These are phyloP conservation scores for Oenanthe melanoleuca DNA, from an alignment of 2,113 vertebrate genomes.

Conservation along the genomic window DNA sequence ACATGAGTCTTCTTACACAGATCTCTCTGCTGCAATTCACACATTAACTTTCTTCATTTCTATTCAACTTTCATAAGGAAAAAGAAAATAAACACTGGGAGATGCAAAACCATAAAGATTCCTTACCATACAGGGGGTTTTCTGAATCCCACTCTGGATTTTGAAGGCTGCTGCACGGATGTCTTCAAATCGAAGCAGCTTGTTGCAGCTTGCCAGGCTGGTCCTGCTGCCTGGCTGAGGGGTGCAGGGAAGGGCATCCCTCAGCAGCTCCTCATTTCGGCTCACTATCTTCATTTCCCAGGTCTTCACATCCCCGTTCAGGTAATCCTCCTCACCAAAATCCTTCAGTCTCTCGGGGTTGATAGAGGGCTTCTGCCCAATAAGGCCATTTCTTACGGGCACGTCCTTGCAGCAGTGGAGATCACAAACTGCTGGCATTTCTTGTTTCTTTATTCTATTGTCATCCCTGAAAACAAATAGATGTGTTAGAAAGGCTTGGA, in stretches of 20 bases:
- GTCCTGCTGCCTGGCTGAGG: slow-evolving; percentile 57
- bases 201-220: slow-evolving; percentile 57
- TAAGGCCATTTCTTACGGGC: slow-evolving; percentile 66
- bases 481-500: not conserved
- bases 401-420: slow-evolving; percentile 51
- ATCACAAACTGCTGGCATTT: slow-evolving; percentile 15
- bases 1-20: not conserved
- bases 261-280: slow-evolving; percentile 70
- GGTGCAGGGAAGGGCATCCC: slow-evolving; percentile 70
- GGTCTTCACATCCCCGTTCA: slow-evolving; percentile 82
- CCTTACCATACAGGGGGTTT: slow-evolving; percentile 88
- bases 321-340: slow-evolving; percentile 87
- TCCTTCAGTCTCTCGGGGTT: slow-evolving; percentile 87
- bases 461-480: slow-evolving; percentile 71
- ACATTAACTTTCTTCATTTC: not conserved
- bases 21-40: not conserved
- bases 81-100: not conserved
- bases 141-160: slow-evolving; percentile 84
- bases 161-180: slow-evolving; percentile 88
- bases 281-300: slow-evolving; percentile 74
- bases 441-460: slow-evolving; percentile 62
- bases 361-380: slow-evolving; percentile 74
- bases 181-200: slow-evolving; percentile 84
- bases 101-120: not conserved
- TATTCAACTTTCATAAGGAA: not conserved